phyloP scores from a whole-genome alignment of 2,797 vertebrate species.

The Esox masquinongy region DNA sequence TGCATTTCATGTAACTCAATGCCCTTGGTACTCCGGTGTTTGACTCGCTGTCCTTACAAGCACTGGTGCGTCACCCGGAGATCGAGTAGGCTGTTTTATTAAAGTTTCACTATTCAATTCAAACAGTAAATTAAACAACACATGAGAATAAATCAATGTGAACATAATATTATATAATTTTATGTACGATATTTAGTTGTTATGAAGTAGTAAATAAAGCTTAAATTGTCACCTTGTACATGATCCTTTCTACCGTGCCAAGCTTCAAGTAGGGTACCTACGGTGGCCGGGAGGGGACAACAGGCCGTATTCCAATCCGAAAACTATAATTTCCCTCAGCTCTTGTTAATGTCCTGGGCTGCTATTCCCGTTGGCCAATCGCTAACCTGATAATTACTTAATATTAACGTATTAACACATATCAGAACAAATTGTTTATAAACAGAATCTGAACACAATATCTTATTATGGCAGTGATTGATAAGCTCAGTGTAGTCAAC shows the following conservation, averaged over 20 bases:
- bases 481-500: neutral
- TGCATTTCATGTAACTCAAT: neutral
- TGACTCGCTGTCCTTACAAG: constrained; percentile 2
- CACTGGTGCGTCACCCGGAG: neutral
- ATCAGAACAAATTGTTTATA: neutral
- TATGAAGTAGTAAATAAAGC: neutral
- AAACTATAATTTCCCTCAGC: neutral
- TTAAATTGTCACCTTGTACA: constrained; percentile 67
- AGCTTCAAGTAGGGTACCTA: constrained; percentile 32
- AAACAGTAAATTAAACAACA: neutral
- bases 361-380: neutral
- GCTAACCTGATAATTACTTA: neutral
- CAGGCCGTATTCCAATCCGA: constrained; percentile 7
- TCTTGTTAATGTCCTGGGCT: neutral
- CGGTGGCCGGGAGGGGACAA: constrained; percentile 57
- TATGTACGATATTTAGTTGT: neutral
- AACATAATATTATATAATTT: neutral
- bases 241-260: constrained; percentile 31
- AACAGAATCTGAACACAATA: neutral
- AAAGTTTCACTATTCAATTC: neutral
- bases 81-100: neutral
- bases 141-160: neutral
- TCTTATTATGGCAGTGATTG: neutral
- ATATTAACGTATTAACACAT: neutral
- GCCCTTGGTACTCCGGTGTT: neutral